Evolutionary conservation across 2,888 invertebrate species (phyloP), one percentile per base, ranked within the genome.

Genomic region (Baronia brevicornis): DNA sequence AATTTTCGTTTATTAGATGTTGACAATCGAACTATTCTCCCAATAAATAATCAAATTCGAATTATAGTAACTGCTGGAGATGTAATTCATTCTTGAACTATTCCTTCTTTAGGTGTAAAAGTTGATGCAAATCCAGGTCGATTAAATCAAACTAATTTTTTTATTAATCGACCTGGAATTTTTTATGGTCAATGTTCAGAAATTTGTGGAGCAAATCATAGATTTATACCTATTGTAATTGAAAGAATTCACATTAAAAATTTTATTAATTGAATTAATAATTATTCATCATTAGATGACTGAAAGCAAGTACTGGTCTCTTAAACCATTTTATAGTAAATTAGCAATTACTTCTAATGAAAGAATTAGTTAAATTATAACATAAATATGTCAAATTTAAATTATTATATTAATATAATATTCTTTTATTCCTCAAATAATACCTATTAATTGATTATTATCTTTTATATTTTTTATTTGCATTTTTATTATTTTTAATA

Each of bases 121-220:
- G 74, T 89, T 44, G 89, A 90, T 71, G 88, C 87, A 8, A 86
- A 87, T 0, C 89, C 89, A 0, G 89, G 89, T 0, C 89, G 89
- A 23, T 48, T 90, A 64, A 89, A 89, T 49, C 88, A 90, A 88
- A 82, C 74, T 58, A 86, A 75, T 50, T 86, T 90, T 64, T 75
- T 77, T 49, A 80, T 87, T 50, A 88, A 86, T 43, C 87, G 88
- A 2, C 82, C 89, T 1, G 90, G 91, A 22, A 50, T 91, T 60
- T 90, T 86, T 70, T 92, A 74, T 70, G 91, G 91, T 0, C 91
- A 92, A 87, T 93, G 92, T 64, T 92, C 91, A 49, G 91, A 93
- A 88, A 91, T 93, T 80, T 93, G 92, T 78, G 92, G 92, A 1
- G 87, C 89, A 31, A 92, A 93, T 64, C n/a, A n/a, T n/a, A n/a